phyloP scores from a whole-genome alignment of 1,140 invertebrate species.

The Leptopilina boulardi region DNA sequence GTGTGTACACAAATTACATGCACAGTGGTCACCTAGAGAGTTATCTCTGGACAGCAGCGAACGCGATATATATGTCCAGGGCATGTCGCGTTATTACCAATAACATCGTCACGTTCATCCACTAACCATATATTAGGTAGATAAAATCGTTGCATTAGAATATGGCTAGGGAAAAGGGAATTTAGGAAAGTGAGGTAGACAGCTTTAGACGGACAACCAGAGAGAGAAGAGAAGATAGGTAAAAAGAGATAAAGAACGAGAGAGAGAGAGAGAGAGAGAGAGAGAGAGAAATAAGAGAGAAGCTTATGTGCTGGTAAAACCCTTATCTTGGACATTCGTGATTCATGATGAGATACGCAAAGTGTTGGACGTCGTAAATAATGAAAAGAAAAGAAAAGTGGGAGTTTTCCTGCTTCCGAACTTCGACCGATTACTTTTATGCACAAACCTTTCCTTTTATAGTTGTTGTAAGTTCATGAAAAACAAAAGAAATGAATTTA shows the following conservation, averaged over 20 bases:
- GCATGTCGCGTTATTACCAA: slow-evolving; percentile 26
- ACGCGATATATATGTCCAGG: slow-evolving; percentile 12
- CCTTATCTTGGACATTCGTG: slow-evolving; percentile 24
- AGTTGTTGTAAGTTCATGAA: not conserved
- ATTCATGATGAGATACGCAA: slow-evolving; percentile 29
- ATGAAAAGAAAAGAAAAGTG: slow-evolving; percentile 24
- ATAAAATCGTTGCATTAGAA: slow-evolving; percentile 22
- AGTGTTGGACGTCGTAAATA: slow-evolving; percentile 26
- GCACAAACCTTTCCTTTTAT: not conserved
- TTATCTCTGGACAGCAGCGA: slow-evolving; percentile 24
- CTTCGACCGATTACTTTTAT: not conserved
- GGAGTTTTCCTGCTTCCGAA: not conserved
- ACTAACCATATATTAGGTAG: slow-evolving; percentile 15
- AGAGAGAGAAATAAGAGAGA: not conserved
- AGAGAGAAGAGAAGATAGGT: not conserved
- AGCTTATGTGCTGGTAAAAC: not conserved
- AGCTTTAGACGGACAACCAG: not conserved
- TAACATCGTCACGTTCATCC: slow-evolving; percentile 31
- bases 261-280: not conserved
- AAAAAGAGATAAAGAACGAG: not conserved
- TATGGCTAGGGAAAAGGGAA: slow-evolving; percentile 1
- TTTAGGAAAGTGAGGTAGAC: not conserved
- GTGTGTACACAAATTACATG: slow-evolving; percentile 1
- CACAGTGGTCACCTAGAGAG: slow-evolving; percentile 19
- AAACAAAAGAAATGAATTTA: no score